phyloP scores from a whole-genome alignment of 1,140 invertebrate species.

The Adoxophyes honmai region DNA sequence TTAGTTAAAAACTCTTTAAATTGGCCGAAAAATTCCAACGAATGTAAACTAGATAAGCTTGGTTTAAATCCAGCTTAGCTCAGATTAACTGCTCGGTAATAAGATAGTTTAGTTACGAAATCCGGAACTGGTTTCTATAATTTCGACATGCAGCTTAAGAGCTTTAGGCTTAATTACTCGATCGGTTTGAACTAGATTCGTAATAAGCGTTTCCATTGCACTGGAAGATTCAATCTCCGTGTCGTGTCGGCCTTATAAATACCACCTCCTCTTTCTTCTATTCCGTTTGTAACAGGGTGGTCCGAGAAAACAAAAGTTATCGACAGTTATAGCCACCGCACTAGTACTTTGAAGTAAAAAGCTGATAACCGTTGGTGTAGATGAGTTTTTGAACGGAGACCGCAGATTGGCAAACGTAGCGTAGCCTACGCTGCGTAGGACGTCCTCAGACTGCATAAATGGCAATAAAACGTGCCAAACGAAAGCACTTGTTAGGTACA shows the following conservation, averaged over 20 bases:
- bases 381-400: too few relatives aligned
- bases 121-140: slow-evolving; percentile 39
- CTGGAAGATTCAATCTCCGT: slow-evolving; percentile 14
- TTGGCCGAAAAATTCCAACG: slow-evolving; percentile 27
- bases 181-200: slow-evolving; percentile 36
- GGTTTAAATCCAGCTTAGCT: slow-evolving; percentile 40
- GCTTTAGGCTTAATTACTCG: slow-evolving; percentile 41
- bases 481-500: too few relatives aligned
- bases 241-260: neutral
- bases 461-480: too few relatives aligned
- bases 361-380: too few relatives aligned
- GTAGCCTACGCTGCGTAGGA: too few relatives aligned
- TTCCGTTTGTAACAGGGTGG: too few relatives aligned
- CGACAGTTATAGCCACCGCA: too few relatives aligned
- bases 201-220: slow-evolving; percentile 25
- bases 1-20: neutral
- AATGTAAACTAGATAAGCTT: slow-evolving; percentile 52
- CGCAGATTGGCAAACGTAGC: too few relatives aligned
- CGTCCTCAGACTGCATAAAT: too few relatives aligned
- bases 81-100: slow-evolving; percentile 30
- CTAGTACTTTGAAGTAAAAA: too few relatives aligned
- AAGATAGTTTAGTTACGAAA: slow-evolving; percentile 33
- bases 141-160: slow-evolving; percentile 41
- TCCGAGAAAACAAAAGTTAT: too few relatives aligned
- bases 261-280: too few relatives aligned